These are phyloP conservation scores for Brachionus plicatilis DNA, from an alignment of 1,140 invertebrate species.

Conservation along the genomic window DNA sequence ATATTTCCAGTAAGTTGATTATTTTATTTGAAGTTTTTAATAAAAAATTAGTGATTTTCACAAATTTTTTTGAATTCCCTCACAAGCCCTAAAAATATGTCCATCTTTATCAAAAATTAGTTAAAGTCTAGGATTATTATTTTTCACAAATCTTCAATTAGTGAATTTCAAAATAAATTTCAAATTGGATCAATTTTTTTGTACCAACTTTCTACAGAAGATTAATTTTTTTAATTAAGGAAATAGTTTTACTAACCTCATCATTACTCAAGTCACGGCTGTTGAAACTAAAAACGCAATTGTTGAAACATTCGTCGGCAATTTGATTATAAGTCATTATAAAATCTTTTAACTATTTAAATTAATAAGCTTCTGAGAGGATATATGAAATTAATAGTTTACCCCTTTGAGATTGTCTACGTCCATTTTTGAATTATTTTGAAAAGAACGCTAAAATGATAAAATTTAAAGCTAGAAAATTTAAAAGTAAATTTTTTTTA, in stretches of 20 bases:
- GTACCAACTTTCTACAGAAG: no score
- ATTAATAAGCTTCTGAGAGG: neutral
- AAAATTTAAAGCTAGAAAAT: neutral
- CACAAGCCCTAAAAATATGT: no score
- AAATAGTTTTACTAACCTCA: neutral
- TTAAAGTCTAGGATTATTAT: no score
- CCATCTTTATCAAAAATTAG: no score
- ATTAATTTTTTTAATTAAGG: no score
- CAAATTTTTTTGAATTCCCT: no score
- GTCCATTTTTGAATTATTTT: neutral
- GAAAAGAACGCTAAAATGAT: neutral
- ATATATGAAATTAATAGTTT: neutral
- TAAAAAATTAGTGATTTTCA: no score
- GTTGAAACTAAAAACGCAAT: conserved; percentile 27
- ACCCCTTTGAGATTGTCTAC: conserved; percentile 13
- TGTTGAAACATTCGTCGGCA: conserved; percentile 17
- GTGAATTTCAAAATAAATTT: no score
- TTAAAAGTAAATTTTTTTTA: neutral
- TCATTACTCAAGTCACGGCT: neutral
- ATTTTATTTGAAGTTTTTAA: no score
- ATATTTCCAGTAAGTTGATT: no score
- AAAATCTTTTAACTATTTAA: conserved; percentile 7
- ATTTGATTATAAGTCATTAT: conserved; percentile 8
- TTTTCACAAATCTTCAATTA: no score
- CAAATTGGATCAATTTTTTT: no score